A percentile compares a stretch with the other conserved stretches of the same genome.
Conservation (phyloP, 2,797 vertebrate genomes). For the Synaphobranchus kaupii region DNA sequence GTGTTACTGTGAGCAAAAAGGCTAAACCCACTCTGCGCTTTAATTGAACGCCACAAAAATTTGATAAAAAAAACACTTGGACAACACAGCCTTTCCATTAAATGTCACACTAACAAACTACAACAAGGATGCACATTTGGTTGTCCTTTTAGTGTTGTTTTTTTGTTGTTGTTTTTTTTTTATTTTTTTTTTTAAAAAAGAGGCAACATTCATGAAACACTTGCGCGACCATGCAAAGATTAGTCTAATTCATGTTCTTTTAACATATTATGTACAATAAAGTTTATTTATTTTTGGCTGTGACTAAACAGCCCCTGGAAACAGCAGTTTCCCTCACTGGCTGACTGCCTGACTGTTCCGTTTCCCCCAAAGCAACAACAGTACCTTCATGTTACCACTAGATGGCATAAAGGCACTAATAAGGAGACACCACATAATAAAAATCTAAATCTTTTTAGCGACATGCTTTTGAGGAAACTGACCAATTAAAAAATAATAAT, state of each 20-base stretch:
- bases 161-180: neutral
- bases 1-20: neutral
- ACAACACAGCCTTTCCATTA: constrained; percentile 28
- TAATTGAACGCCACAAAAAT: neutral
- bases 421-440: neutral
- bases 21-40: neutral
- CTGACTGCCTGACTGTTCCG: neutral
- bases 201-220: constrained; percentile 47
- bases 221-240: constrained; percentile 40
- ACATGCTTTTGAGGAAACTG: neutral
- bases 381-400: constrained; percentile 8
- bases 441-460: neutral
- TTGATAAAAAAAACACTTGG: constrained; percentile 21
- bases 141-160: constrained; percentile 40
- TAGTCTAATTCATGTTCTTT: constrained; percentile 27
- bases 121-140: constrained; percentile 29
- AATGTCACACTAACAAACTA: constrained; percentile 31
- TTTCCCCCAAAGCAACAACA: neutral
- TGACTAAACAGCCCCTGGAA: neutral
- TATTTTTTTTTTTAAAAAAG: constrained; percentile 44
- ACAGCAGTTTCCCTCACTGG: neutral
- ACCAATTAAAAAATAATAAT: neutral
- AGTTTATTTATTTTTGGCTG: constrained; percentile 7
- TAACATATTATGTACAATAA: constrained; percentile 57
- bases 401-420: constrained; percentile 17